Conservation (phyloP, 2,888 invertebrate species). For the Ashinkailepas kermadecensis region DNA sequence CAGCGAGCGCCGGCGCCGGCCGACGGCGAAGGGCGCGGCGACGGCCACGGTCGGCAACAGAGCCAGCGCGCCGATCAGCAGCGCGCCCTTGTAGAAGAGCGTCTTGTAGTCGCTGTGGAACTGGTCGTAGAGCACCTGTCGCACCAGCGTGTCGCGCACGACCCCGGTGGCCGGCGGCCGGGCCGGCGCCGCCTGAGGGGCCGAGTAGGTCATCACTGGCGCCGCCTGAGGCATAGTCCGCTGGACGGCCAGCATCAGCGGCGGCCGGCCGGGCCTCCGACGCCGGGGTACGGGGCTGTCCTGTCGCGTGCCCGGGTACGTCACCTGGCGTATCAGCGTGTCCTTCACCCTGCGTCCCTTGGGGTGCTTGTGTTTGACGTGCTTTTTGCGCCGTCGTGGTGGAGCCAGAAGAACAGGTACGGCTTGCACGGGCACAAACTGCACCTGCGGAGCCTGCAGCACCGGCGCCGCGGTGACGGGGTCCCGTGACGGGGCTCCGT, state of each 20-base stretch:
- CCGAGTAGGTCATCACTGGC: too few species aligned
- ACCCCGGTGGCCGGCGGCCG: background rate
- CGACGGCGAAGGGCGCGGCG: constrained; percentile 4
- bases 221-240: background rate
- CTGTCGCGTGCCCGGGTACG: background rate
- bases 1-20: constrained; percentile 24
- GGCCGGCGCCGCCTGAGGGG: background rate
- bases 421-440: background rate
- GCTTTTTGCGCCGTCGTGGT: background rate
- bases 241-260: background rate
- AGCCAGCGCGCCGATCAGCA: constrained; percentile 33
- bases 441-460: background rate
- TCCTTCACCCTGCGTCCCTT: constrained; percentile 2
- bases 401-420: background rate
- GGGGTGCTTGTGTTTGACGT: background rate
- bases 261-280: background rate
- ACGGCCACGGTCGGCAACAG: constrained; percentile 28
- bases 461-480: background rate
- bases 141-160: constrained; percentile 27
- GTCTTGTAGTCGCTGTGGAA: constrained; percentile 28
- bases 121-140: constrained; percentile 29
- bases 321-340: background rate
- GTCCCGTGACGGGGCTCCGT: background rate
- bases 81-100: constrained; percentile 33
- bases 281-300: background rate